Evolutionary conservation across 2,113 vertebrate species (phyloP).

Genomic region (Dolichallabes microphthalmus): DNA sequence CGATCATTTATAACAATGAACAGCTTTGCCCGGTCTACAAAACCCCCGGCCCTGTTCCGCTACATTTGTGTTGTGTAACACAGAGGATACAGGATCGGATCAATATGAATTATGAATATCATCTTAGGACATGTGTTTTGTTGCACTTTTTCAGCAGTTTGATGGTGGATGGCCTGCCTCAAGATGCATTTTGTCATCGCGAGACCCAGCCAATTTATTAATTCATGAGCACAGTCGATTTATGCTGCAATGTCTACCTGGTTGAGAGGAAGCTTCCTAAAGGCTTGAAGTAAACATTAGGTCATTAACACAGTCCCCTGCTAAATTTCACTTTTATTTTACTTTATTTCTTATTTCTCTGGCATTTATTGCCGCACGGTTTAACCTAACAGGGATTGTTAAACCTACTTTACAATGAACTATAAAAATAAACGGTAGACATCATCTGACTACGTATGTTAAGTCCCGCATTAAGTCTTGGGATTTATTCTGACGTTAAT

Average conservation of each 20-base stretch:
- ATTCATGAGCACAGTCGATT: slow-evolving; percentile 40
- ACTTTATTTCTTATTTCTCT: neutral
- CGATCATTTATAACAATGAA: slow-evolving; percentile 53
- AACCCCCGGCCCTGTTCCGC: slow-evolving; percentile 37
- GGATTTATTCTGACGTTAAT: slow-evolving; percentile 7
- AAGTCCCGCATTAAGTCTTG: neutral
- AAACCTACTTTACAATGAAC: neutral
- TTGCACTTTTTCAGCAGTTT: slow-evolving; percentile 38
- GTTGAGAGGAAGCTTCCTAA: slow-evolving; percentile 19
- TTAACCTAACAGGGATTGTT: slow-evolving; percentile 14
- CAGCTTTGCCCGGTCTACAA: slow-evolving; percentile 41
- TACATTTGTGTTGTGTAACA: slow-evolving; percentile 47
- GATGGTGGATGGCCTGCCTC: slow-evolving; percentile 25
- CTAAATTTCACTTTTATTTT: slow-evolving; percentile 29
- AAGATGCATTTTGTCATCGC: slow-evolving; percentile 39
- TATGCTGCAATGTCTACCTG: slow-evolving; percentile 31
- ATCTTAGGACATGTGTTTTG: slow-evolving; percentile 50
- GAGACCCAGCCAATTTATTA: slow-evolving; percentile 34
- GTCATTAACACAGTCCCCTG: slow-evolving; percentile 20
- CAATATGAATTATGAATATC: slow-evolving; percentile 53
- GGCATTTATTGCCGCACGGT: neutral
- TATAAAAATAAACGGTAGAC: neutral
- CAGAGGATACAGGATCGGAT: slow-evolving; percentile 48
- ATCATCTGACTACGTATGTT: neutral
- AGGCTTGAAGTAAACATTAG: slow-evolving; percentile 19